A percentile compares a stretch with the other conserved stretches of the same genome.
These are phyloP conservation scores for Sarcoramphus papa DNA, from an alignment of 2,797 vertebrate species.

Conservation along the genomic window DNA sequence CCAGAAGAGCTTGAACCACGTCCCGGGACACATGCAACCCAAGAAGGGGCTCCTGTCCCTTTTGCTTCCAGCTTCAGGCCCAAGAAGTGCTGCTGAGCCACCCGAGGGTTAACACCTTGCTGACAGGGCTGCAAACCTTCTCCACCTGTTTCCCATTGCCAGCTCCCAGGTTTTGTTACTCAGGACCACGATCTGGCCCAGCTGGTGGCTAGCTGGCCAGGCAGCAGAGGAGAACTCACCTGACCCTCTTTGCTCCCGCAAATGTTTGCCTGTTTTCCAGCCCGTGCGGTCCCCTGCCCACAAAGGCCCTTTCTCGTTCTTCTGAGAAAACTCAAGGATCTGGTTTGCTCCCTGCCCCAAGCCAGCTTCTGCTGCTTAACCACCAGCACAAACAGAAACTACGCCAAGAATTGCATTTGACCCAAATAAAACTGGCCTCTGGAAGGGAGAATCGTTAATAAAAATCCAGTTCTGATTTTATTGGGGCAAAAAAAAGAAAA, in stretches of 20 bases:
- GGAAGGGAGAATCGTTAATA: background rate
- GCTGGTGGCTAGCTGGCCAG: background rate
- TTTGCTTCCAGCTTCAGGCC: background rate
- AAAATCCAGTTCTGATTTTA: background rate
- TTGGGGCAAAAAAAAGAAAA: accelerated
- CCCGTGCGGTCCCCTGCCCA: background rate
- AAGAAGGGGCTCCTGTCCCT: background rate
- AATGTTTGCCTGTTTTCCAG: background rate
- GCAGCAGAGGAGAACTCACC: background rate
- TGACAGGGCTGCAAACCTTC: background rate
- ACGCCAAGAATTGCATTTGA: background rate
- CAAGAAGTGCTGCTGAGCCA: background rate
- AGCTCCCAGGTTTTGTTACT: background rate
- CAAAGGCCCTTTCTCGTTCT: background rate
- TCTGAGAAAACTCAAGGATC: background rate
- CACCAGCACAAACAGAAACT: background rate
- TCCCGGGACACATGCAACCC: background rate
- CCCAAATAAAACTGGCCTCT: background rate
- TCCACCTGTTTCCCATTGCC: background rate
- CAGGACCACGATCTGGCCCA: background rate
- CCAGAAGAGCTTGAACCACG: background rate
- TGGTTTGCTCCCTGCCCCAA: background rate
- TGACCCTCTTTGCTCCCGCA: background rate
- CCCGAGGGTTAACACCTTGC: background rate
- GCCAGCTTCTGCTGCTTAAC: background rate